These are phyloP conservation scores for Telmatochromis bifrenatus DNA, from an alignment of 2,113 vertebrate species.

Conservation along the genomic window DNA sequence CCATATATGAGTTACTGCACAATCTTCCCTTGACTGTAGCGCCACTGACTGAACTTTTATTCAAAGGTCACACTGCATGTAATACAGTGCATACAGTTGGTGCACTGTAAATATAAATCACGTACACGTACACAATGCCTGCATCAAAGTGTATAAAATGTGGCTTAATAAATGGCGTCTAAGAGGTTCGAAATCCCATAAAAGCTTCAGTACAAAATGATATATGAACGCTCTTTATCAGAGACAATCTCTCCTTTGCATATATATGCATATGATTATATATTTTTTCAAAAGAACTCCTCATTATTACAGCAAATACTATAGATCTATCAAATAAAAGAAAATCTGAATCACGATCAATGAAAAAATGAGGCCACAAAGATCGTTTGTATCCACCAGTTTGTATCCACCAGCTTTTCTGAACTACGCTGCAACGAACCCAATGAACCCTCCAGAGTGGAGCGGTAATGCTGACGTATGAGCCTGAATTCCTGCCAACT, in stretches of 20 bases:
- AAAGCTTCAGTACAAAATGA: neutral
- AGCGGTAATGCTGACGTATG: conserved; percentile 39
- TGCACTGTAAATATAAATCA: neutral
- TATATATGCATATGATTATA: neutral
- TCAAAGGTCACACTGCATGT: neutral
- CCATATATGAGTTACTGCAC: neutral
- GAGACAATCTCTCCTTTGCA: neutral
- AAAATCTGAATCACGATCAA: neutral
- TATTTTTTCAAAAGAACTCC: neutral
- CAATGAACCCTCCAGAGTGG: conserved; percentile 13
- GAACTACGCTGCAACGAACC: conserved; percentile 17
- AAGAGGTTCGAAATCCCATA: neutral
- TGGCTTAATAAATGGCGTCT: neutral
- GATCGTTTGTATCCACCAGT: neutral
- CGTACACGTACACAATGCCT: neutral
- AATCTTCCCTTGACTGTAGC: neutral
- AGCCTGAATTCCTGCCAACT: conserved; percentile 23
- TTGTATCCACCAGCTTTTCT: neutral
- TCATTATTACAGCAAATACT: neutral
- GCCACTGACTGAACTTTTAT: neutral
- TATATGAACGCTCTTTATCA: neutral
- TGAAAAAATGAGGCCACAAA: neutral
- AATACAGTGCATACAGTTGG: neutral
- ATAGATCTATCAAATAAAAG: neutral
- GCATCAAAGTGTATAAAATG: neutral